Conservation (phyloP, 2,888 invertebrate genomes). For the Ophion ellenae region DNA sequence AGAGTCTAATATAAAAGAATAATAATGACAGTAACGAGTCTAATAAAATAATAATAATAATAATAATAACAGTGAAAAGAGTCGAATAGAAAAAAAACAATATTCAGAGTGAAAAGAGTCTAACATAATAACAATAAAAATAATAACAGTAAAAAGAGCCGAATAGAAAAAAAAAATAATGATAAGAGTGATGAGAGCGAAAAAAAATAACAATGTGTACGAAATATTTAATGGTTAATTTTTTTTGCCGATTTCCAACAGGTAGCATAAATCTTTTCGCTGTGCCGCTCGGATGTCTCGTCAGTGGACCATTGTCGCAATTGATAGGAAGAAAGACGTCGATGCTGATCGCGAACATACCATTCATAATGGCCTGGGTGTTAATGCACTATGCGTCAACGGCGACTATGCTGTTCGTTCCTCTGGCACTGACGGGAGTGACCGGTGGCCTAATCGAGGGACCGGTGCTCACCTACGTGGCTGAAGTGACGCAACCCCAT, state of each 20-base stretch:
- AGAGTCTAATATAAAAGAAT: too few species aligned
- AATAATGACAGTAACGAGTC: too few species aligned
- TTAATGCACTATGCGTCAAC: conserved; percentile 88
- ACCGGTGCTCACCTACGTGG: conserved; percentile 93
- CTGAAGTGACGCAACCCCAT: conserved; percentile 92
- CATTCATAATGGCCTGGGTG: conserved; percentile 91
- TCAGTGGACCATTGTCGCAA: conserved; percentile 90
- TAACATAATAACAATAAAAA: background rate
- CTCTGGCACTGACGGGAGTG: conserved; percentile 89
- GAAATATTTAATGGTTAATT: background rate
- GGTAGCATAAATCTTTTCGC: conserved; percentile 92
- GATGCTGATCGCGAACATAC: conserved; percentile 86
- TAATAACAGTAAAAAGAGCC: too few species aligned
- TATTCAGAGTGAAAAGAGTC: background rate
- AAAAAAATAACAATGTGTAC: background rate
- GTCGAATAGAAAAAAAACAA: background rate
- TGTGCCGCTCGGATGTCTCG: conserved; percentile 91
- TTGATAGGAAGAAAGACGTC: conserved; percentile 89
- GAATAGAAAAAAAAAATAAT: background rate
- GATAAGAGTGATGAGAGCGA: background rate
- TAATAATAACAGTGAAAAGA: too few species aligned
- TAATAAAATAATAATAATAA: too few species aligned
- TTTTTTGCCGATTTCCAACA: conserved; percentile 78
- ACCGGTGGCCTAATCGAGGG: conserved; percentile 92
- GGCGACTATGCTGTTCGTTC: conserved; percentile 88